Percentiles rank a stretch among this genome's conserved stretches.
phyloP scores from a whole-genome alignment of 2,113 vertebrate genomes.

The Tympanuchus pallidicinctus region DNA sequence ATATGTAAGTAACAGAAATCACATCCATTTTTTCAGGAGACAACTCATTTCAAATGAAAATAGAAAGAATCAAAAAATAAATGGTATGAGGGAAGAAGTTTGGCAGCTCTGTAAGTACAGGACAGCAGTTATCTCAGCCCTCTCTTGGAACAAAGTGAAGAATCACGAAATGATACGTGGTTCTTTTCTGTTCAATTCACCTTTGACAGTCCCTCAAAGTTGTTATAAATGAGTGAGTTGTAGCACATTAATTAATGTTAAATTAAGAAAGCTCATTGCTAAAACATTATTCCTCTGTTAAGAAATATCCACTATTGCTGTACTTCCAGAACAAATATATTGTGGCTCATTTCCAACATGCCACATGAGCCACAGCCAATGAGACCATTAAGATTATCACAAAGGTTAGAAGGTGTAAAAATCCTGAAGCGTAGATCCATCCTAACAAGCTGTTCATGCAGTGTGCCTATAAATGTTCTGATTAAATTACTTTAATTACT shows the following conservation, averaged over 20 bases:
- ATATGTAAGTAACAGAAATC: background rate
- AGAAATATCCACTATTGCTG: background rate
- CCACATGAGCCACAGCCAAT: slow-evolving; percentile 20
- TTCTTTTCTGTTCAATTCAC: background rate
- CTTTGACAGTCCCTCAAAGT: background rate
- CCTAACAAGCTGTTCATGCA: slow-evolving; percentile 15
- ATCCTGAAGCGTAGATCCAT: background rate
- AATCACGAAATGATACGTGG: fast-evolving
- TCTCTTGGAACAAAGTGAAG: background rate
- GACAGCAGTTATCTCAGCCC: background rate
- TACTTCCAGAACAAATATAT: background rate
- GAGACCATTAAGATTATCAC: slow-evolving; percentile 7
- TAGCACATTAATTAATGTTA: background rate
- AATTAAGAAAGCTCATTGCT: background rate
- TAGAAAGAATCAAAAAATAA: background rate
- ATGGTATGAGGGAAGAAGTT: background rate
- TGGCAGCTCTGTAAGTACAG: background rate
- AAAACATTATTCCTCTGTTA: background rate
- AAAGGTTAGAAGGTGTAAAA: background rate
- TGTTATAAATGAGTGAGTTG: background rate
- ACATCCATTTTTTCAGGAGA: background rate
- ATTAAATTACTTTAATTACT: slow-evolving; percentile 62
- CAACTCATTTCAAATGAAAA: background rate
- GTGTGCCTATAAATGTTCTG: background rate
- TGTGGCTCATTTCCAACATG: slow-evolving; percentile 24